Percentiles rank a stretch among this genome's conserved stretches.
These are phyloP conservation scores for Malacoctenus gilli DNA, from an alignment of 2,797 vertebrate species.

Conservation along the genomic window DNA sequence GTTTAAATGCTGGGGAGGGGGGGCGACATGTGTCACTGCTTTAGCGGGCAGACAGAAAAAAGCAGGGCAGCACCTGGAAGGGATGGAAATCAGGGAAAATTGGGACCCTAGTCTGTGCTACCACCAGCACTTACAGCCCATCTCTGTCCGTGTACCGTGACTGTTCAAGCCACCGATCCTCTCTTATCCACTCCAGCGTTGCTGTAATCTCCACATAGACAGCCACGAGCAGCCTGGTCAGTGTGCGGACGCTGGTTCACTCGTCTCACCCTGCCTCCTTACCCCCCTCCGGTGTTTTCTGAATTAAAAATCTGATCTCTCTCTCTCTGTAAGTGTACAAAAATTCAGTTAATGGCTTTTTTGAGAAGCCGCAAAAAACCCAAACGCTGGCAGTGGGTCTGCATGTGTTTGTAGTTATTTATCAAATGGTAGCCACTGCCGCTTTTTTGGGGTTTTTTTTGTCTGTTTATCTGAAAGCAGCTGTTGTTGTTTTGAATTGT, in stretches of 20 bases:
- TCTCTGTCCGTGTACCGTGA: conserved; percentile 55
- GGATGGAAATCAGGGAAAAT: conserved; percentile 73
- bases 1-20: conserved; percentile 65
- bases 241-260: neutral
- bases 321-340: neutral
- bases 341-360: neutral
- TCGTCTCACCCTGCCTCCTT: neutral
- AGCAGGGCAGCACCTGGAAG: conserved; percentile 75
- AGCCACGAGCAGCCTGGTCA: neutral
- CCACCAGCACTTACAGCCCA: conserved; percentile 62
- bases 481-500: conserved; percentile 17
- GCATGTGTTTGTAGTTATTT: conserved; percentile 5
- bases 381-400: neutral
- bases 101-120: conserved; percentile 64
- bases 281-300: neutral
- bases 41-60: conserved; percentile 68
- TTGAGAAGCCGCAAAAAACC: neutral
- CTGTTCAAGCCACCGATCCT: conserved; percentile 30
- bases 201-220: conserved; percentile 5
- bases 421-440: neutral
- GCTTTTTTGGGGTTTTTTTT: conserved; percentile 5
- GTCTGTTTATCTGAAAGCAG: conserved; percentile 17
- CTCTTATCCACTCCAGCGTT: conserved; percentile 20
- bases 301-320: neutral
- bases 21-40: conserved; percentile 77